Base-by-base conservation (phyloP, 2,888 invertebrate genomes). In the Andrena bucephala region DNA sequence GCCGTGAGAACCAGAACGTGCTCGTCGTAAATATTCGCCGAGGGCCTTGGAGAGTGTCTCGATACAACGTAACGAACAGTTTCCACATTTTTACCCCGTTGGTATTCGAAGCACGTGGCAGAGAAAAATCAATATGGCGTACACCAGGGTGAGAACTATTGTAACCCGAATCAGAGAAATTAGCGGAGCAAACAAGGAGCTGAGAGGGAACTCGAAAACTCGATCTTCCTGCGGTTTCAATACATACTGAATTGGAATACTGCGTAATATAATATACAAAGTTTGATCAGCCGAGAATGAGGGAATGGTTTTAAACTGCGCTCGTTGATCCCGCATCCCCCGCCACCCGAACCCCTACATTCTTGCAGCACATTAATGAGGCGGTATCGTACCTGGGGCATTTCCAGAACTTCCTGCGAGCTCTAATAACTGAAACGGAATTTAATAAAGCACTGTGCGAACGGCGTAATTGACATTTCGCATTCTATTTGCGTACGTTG, bases 401-500 rank as follows among this genome's bases (percentile, higher is more conserved):
- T 81, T 81, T 69, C 59, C 59, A 63, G 67, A 80, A 81, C 81
- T 80, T 80, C 79, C 80, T 36, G 24, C 36, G 57, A 80, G 69
- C 81, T 81, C 68, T 81, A 74, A 81, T 81, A 81, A 81, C 81
- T 70, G 66, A 80, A 80, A 70, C 69, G 69, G 81, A 81, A 82
- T 82, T 82, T 81, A 81, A 82, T 81, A 81, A 82, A 82, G 75
- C 70, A 74, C 66, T 50, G 74, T 63, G 62, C 67, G 62, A 80
- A 81, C 69, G 48, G 57, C 36, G 69, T 82, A 82, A 82, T 82
- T 88, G 87, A 76, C 87, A 86, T 89, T 90, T 86, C 80, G 83
- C 85, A 89, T 89, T 86, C 89, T 80, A 83, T 85, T 87, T 86
- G 83, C 83, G 80, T 81, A 80, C 81, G 79, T 82, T 36, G 68